phyloP scores from a whole-genome alignment of 2,797 vertebrate genomes.

The Leucoraja ocellata region DNA sequence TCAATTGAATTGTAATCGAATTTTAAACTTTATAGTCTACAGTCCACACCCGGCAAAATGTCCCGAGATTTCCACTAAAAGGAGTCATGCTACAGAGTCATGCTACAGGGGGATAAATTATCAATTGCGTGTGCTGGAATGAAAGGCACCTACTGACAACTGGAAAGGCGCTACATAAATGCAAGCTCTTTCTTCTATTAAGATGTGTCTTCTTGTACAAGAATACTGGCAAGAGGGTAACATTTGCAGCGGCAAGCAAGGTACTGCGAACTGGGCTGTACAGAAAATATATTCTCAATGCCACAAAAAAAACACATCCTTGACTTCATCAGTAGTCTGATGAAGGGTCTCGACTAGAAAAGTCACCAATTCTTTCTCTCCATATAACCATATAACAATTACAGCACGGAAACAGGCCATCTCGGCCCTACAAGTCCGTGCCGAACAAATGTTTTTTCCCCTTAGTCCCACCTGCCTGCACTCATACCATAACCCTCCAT shows the following conservation, averaged over 20 bases:
- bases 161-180: background rate
- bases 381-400: too few species aligned
- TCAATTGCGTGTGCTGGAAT: background rate
- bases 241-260: background rate
- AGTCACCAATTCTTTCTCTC: too few species aligned
- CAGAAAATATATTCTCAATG: too few species aligned
- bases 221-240: background rate
- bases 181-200: background rate
- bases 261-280: background rate
- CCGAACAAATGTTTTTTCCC: too few species aligned
- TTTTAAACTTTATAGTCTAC: background rate
- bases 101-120: background rate
- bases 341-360: too few species aligned
- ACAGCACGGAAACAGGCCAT: too few species aligned
- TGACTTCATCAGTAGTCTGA: too few species aligned
- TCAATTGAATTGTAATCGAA: background rate
- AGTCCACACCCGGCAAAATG: background rate
- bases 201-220: background rate
- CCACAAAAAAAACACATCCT: too few species aligned
- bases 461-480: too few species aligned
- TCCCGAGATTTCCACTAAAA: background rate
- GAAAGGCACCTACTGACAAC: background rate
- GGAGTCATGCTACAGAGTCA: too few species aligned
- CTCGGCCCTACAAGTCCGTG: too few species aligned
- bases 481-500: too few species aligned